A percentile compares a stretch with the other conserved stretches of the same genome.
Evolutionary conservation across 2,888 invertebrate genomes (phyloP).

Genomic region (Spicauda simplicius): DNA sequence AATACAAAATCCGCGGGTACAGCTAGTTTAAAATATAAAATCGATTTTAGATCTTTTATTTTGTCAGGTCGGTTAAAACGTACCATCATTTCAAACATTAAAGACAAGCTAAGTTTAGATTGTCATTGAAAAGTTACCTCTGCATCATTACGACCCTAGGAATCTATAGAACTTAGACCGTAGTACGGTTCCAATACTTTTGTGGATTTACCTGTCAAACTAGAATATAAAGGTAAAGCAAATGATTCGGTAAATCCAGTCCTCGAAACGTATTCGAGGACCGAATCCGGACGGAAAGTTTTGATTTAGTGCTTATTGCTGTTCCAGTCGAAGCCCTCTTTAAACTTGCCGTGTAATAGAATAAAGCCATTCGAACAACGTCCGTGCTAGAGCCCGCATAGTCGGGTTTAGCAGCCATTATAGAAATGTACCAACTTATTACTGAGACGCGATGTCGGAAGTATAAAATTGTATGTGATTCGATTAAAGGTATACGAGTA

Average conservation of each 20-base stretch:
- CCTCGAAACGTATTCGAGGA: slow-evolving; percentile 65
- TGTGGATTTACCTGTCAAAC: slow-evolving; percentile 4
- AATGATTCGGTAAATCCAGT: slow-evolving; percentile 57
- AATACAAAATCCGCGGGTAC: too few species aligned
- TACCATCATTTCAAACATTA: too few species aligned
- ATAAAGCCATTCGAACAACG: slow-evolving; percentile 80
- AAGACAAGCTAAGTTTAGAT: too few species aligned
- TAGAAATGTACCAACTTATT: slow-evolving; percentile 67
- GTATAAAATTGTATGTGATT: slow-evolving; percentile 63
- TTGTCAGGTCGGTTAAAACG: too few species aligned
- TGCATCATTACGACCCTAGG: background rate
- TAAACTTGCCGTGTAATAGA: slow-evolving; percentile 80
- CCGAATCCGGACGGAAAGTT: slow-evolving; percentile 73
- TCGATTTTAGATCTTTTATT: too few species aligned
- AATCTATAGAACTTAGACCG: slow-evolving; percentile 6
- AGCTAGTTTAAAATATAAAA: too few species aligned
- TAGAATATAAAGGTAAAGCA: slow-evolving; percentile 13
- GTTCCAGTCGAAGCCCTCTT: slow-evolving; percentile 76
- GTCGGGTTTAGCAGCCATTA: slow-evolving; percentile 51
- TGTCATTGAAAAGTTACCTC: background rate
- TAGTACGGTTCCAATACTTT: background rate
- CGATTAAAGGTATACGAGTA: slow-evolving; percentile 57
- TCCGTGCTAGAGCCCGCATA: slow-evolving; percentile 7
- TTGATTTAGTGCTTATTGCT: slow-evolving; percentile 83
- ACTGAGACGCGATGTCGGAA: slow-evolving; percentile 52